These are phyloP conservation scores for Schizopygopsis malacanthus DNA, from an alignment of 2,797 vertebrate species.

Conservation along the genomic window DNA sequence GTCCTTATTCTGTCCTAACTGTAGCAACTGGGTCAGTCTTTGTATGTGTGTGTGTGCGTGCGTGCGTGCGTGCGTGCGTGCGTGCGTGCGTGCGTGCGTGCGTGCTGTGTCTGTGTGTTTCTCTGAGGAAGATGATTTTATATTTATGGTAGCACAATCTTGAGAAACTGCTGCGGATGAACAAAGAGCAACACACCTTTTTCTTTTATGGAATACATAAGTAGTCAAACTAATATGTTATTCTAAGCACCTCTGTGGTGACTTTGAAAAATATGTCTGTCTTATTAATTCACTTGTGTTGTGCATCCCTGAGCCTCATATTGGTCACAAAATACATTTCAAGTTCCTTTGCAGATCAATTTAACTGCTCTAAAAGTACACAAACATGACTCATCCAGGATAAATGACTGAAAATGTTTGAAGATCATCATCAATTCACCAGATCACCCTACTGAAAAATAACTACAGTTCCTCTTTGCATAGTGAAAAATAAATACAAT, in stretches of 20 bases:
- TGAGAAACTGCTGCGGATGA: background rate
- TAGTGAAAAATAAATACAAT: slow-evolving; percentile 17
- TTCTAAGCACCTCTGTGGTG: background rate
- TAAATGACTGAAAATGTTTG: background rate
- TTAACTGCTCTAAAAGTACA: background rate
- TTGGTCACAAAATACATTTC: background rate
- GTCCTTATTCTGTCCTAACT: no score
- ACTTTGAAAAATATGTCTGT: background rate
- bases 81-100: no score
- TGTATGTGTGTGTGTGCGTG: no score
- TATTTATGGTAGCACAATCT: background rate
- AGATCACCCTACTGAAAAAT: background rate
- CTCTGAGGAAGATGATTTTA: background rate
- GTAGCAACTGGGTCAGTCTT: no score
- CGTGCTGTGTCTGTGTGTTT: background rate
- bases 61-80: no score
- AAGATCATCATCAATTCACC: slow-evolving; percentile 4
- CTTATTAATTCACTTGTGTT: background rate
- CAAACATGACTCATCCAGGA: background rate
- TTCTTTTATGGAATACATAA: background rate
- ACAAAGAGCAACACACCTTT: background rate
- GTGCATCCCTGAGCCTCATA: background rate
- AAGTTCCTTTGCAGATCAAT: background rate
- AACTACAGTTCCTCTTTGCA: slow-evolving; percentile 10
- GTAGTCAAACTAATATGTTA: background rate